Base-by-base conservation (phyloP, 53 echinoderm and acorn worm species). In the Holothuria scabra region DNA sequence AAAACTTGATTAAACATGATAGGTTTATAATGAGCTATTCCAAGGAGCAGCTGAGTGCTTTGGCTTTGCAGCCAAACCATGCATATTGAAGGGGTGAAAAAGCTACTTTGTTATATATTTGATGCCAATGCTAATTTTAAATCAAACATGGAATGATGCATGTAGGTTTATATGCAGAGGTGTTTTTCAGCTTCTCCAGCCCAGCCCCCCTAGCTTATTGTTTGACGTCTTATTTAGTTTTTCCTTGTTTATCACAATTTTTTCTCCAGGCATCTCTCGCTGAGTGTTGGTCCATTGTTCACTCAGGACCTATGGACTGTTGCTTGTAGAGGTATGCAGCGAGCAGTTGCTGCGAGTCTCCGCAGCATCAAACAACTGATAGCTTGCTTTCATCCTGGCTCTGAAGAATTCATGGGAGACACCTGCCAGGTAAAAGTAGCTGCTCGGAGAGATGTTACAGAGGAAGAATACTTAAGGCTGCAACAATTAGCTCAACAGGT, bases 261-360 rank as follows among this genome's bases (percentile, higher is more conserved):
- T 38, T 22, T 71, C 49, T 19, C 35, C 18, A 99, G 99, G 55
- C 99, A 99, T 85, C 83, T 99, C 48, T 79, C 92, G 25, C 88
- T 99, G 65, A 99, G 94, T 72, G 92, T 94, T 21, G 99, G 99
- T 1, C 99, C 99, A 2, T 78, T 89, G 13, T 95, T 99, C 89
- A 88, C 99, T 85, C 87, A 99, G 56, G 99, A 94, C 80, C 91
- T 99, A 89, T 99, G 99, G 99, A 99, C 99, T 0, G 92, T 99
- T 66, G 94, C 99, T 28, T 99, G 99, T 79, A 78, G 91, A 46
- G 92, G 94, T 55, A 94, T 99, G 94, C 99, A 99, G 86, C 90
- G 94, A n/a, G 99, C 99, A 13, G 91, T 99, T 31, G 92, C 92
- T n/a, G 89, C 89, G 20, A 99, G 99, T 80, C 94, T 99, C 8